Base-by-base conservation (phyloP, 2,888 invertebrate genomes). In the Syrphus vitripennis region DNA sequence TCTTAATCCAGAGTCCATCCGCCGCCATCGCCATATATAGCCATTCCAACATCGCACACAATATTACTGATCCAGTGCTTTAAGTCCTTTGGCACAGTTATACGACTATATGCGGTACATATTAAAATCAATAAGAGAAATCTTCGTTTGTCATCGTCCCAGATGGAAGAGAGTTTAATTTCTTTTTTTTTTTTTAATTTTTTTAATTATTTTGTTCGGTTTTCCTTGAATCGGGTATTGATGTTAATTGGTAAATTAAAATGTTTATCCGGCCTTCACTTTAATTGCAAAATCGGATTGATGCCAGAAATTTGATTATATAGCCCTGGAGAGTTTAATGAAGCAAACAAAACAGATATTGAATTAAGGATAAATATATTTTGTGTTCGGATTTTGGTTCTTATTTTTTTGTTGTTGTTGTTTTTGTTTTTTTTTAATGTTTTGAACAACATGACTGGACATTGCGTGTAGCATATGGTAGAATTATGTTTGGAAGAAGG, bases 231-330 rank as follows among this genome's bases (percentile, higher is more conserved):
- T 50, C 34, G 50, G 50, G 42, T 31, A 50, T 14, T 70, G 63
- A 67, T 74, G 67, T 61, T 63, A 72, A 83, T 83, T 83, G 71
- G 65, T 79, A 78, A 83, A 83, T 79, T 83, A 72, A 79, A 83
- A 78, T 78, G 72, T 83, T 83, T 72, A n/a, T 50, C 50, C 24
- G 79, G 78, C 65, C 71, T 67, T 26, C 16, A 78, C 67, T 82
- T 82, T 82, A 82, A 77, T 82, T 82, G 70, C 59, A 50, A 79
- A 79, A 79, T 79, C 72, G 61, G 61, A 83, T 69, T 67, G 72
- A 83, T 83, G 83, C 34, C 81, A 61, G 69, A 40, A 63, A 74
- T 74, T 50, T 81, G 69, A 45, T 81, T 45, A 50, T 45, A 50
- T 42, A 65, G 34, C 26, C 45, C 48, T 48, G 76, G n/a, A 50